These are phyloP conservation scores for Suillia variegata DNA, from an alignment of 2,888 invertebrate genomes.

Conservation along the genomic window DNA sequence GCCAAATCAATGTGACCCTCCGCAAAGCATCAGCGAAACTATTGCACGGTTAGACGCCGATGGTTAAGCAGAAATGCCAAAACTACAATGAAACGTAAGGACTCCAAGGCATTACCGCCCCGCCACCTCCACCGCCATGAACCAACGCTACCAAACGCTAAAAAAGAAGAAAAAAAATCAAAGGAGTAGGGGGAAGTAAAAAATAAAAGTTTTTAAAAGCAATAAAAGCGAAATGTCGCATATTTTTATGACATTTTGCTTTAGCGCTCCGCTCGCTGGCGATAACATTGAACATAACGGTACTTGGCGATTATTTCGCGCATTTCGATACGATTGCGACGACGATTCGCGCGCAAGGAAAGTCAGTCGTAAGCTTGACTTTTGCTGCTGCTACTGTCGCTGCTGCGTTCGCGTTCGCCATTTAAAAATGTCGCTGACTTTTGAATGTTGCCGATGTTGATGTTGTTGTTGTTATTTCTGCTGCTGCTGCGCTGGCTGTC, in stretches of 20 bases:
- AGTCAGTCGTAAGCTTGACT: neutral
- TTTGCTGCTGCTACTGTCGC: neutral
- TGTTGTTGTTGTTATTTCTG: conserved; percentile 7
- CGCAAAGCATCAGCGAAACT: no score
- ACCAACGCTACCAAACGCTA: no score
- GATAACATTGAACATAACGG: neutral
- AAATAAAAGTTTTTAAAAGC: conserved; percentile 57
- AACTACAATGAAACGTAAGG: no score
- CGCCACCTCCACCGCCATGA: no score
- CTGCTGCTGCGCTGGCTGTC: conserved; percentile 24
- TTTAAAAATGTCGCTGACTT: conserved; percentile 6
- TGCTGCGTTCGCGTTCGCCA: no score
- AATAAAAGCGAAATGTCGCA: conserved; percentile 63
- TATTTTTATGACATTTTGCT: conserved; percentile 61
- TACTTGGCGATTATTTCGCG: neutral
- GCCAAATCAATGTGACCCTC: no score
- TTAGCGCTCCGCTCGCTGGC: neutral
- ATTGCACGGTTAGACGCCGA: no score
- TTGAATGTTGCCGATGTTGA: neutral
- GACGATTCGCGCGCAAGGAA: neutral
- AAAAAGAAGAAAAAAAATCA: no score
- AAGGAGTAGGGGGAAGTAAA: no score
- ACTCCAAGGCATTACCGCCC: no score
- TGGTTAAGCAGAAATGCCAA: no score
- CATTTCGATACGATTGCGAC: no score